Evolutionary conservation across 2,888 invertebrate species (phyloP), one percentile per base, ranked within the genome.

Genomic region (Agriopis leucophaearia): DNA sequence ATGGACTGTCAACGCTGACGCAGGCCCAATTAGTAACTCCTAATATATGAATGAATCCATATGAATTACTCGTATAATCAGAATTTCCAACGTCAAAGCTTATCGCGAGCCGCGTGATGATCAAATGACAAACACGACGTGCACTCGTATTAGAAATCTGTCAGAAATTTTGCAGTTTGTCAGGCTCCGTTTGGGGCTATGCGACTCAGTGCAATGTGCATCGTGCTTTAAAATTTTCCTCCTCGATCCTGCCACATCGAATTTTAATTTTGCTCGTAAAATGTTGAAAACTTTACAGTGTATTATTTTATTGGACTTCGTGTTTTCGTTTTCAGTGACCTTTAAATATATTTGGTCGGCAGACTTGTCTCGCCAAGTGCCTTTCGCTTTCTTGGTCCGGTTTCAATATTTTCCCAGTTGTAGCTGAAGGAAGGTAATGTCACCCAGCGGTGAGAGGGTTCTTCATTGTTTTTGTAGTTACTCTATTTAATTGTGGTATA

Each of bases 321-420:
- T 36, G 51, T 59, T 64, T 60, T 64, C 68, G 55, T 68, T 68
- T 68, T 64, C 64, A 60, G 63, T 64, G 64, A 60, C 64, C 64
- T 60, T 55, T 51, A 40, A 40, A 64, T 15, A 48, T 64, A 59
- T 68, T 57, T 67, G 57, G 40, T 12, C 50, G 35, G 35, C 64
- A 60, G 15, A 50, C 59, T 45, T 44, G 55, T 38, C 45, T 68
- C 59, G 55, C 50, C 50, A 35, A 63, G 50, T 54, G 16, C 38
- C 63, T 68, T 64, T 68, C 68, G 64, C 68, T 68, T 68, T 68
- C 64, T 44, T 36, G 44, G 64, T 60, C 45, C 59, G 55, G 68
- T 68, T 68, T 58, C 58, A 62, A 64, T 64, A 35, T 55, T 42
- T 68, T 64, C 56, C 56, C 60, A 60, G 40, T 60, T 56, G 5